Evolutionary conservation across 2,797 vertebrate genomes (phyloP).

Genomic region (Taeniopygia guttata): DNA sequence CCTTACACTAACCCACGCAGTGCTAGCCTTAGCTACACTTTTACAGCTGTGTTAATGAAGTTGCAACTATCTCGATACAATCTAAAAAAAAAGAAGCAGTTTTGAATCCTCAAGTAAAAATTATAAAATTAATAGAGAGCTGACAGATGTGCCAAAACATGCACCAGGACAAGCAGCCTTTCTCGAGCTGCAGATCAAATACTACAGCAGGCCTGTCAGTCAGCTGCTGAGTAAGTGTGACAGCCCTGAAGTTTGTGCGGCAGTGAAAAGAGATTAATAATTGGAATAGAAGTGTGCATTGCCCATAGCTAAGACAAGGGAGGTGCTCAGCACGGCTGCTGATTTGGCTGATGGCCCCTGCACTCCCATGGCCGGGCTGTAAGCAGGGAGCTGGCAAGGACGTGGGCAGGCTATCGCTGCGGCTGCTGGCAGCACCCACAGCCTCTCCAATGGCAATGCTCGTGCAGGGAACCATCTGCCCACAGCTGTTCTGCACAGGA

Average conservation of each 20-base stretch:
- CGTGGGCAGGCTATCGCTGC: rapidly evolving
- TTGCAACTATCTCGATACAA: neutral
- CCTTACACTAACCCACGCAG: rapidly evolving
- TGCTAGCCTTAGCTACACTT: neutral
- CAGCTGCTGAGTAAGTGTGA: neutral
- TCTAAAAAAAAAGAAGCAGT: neutral
- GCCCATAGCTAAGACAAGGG: neutral
- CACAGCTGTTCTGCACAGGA: rapidly evolving
- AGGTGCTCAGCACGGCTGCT: neutral
- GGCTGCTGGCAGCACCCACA: neutral
- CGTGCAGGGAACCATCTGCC: neutral
- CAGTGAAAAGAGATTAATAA: neutral
- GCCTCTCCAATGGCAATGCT: neutral
- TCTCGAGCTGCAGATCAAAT: neutral
- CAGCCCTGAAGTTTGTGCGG: neutral
- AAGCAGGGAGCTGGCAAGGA: neutral
- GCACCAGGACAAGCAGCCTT: neutral
- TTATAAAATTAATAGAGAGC: neutral
- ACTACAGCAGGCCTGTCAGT: neutral
- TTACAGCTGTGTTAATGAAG: neutral
- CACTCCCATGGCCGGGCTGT: neutral
- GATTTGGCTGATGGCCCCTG: neutral
- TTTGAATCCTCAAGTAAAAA: neutral
- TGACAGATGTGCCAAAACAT: neutral
- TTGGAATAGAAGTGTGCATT: neutral